Evolutionary conservation across 2,113 vertebrate genomes (phyloP).

Genomic region (Pseudorectes ferrugineus): DNA sequence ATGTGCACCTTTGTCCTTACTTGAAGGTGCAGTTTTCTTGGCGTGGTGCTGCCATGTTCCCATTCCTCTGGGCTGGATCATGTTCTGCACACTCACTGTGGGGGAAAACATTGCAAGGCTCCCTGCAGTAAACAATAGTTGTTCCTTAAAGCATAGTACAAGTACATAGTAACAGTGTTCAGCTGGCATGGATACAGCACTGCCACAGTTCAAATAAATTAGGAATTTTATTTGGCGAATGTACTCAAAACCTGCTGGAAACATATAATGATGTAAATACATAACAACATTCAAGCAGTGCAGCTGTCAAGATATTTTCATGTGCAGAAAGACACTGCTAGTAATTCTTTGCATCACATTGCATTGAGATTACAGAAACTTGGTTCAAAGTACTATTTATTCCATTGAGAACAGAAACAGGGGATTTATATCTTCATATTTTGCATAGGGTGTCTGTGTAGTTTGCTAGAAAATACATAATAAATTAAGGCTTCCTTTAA

Average conservation of each 20-base stretch:
- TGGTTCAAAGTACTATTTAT: background rate
- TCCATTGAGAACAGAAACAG: background rate
- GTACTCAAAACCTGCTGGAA: background rate
- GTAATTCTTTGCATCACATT: background rate
- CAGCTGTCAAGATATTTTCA: constrained; percentile 10
- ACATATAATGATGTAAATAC: background rate
- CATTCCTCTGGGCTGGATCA: background rate
- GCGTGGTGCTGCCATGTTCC: rapidly evolving
- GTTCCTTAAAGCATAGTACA: background rate
- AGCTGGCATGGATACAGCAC: background rate
- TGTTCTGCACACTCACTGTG: background rate
- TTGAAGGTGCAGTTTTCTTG: background rate
- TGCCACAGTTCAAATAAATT: background rate
- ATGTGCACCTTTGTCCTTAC: background rate
- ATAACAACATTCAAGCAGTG: background rate
- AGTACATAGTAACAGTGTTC: background rate
- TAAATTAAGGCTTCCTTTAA: background rate
- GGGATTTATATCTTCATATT: background rate
- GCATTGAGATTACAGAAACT: background rate
- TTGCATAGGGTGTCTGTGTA: background rate
- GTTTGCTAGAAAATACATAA: background rate
- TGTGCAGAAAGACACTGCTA: background rate
- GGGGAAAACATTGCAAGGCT: rapidly evolving
- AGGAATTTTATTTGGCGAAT: background rate
- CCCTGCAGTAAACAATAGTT: background rate